Percentiles rank a stretch among this genome's conserved stretches.
phyloP scores from a whole-genome alignment of 2,113 vertebrate genomes.

The Cettia cetti region DNA sequence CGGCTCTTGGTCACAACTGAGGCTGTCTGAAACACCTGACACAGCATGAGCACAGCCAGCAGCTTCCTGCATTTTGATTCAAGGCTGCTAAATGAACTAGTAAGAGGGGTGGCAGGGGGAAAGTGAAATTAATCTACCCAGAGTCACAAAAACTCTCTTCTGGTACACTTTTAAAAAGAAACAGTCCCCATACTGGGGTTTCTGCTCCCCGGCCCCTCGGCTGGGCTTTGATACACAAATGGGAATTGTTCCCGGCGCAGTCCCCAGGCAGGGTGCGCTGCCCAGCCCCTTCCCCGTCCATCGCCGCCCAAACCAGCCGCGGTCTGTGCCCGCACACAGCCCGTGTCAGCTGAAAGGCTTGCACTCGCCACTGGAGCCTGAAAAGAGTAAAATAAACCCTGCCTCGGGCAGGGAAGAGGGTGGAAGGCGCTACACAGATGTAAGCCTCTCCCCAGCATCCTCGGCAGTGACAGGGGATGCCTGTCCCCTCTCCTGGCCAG shows the following conservation, averaged over 20 bases:
- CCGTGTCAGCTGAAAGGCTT: not conserved
- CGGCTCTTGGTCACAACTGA: not conserved
- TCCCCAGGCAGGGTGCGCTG: not conserved
- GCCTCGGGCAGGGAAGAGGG: not conserved
- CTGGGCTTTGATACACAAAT: not conserved
- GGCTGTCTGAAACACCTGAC: not conserved
- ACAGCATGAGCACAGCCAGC: not conserved
- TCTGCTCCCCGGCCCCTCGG: not conserved
- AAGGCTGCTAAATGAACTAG: not conserved
- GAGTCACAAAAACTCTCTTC: not conserved
- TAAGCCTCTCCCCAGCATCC: accelerated
- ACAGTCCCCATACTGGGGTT: not conserved
- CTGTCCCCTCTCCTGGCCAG: not conserved
- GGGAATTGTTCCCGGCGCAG: not conserved
- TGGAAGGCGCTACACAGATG: not conserved
- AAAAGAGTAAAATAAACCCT: too few relatives aligned
- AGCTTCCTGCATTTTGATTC: not conserved
- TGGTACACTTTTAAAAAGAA: not conserved
- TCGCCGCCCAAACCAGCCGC: not conserved
- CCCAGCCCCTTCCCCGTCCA: not conserved
- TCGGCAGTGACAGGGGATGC: accelerated
- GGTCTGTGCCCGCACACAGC: not conserved
- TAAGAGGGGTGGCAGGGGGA: accelerated
- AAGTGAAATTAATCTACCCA: not conserved
- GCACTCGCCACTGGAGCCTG: too few relatives aligned